Percentiles rank a stretch among this genome's conserved stretches.
phyloP scores from a whole-genome alignment of 2,888 invertebrate species.

The Cheilosia urbana region DNA sequence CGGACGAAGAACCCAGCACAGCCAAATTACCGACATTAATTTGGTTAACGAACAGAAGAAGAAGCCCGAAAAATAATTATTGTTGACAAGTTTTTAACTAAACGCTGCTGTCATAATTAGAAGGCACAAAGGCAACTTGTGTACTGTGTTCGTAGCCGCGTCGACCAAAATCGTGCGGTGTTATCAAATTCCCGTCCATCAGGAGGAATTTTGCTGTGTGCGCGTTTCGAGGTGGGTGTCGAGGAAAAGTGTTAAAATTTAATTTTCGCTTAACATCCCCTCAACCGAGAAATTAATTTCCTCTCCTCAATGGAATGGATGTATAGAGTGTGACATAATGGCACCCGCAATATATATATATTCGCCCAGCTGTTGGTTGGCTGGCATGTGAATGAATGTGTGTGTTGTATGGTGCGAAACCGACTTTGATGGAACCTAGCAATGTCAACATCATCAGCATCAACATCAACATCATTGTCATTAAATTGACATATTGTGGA shows the following conservation, averaged over 20 bases:
- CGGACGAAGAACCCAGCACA: background rate
- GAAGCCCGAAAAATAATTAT: conserved; percentile 56
- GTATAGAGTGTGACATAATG: conserved; percentile 45
- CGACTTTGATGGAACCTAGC: conserved; percentile 67
- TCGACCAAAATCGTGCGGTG: conserved; percentile 15
- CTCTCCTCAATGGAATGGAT: conserved; percentile 46
- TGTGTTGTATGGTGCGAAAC: conserved; percentile 78
- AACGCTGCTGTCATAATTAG: conserved; percentile 67
- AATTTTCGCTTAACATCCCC: conserved; percentile 69
- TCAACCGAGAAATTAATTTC: conserved; percentile 75
- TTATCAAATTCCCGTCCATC: background rate
- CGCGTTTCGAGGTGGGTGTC: background rate
- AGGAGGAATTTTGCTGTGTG: background rate
- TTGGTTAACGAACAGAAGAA: conserved; percentile 50
- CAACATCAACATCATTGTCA: conserved; percentile 42
- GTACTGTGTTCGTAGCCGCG: background rate
- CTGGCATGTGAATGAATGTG: conserved; percentile 48
- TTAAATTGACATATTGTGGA: conserved; percentile 72
- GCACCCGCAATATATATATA: conserved; percentile 35
- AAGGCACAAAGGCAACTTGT: conserved; percentile 52
- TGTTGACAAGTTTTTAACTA: conserved; percentile 60
- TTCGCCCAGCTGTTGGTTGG: conserved; percentile 52
- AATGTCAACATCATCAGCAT: conserved; percentile 61
- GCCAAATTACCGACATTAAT: conserved; percentile 70
- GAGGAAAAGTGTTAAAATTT: conserved; percentile 70